Evolutionary conservation across 2,113 vertebrate genomes (phyloP).

Genomic region (Halichoerus grypus): DNA sequence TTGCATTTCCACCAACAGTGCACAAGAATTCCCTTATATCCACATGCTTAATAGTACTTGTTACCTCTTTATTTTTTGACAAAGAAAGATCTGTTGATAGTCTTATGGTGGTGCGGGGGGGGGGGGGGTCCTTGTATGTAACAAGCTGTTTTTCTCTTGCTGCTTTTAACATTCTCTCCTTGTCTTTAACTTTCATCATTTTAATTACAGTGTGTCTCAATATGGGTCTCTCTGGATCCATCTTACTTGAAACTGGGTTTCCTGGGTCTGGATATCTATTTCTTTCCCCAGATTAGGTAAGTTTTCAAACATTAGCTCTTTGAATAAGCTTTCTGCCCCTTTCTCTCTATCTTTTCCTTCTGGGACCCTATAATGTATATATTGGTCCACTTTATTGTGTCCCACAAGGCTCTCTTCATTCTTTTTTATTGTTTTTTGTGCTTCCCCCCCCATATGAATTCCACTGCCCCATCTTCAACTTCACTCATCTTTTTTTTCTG

Average conservation of each 20-base stretch:
- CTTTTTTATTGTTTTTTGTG: neutral
- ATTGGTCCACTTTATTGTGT: neutral
- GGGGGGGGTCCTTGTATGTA: neutral
- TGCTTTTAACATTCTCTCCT: neutral
- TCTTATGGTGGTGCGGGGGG: neutral
- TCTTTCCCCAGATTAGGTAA: neutral
- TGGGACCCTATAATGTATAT: too few relatives aligned
- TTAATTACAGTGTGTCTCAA: neutral
- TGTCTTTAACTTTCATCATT: neutral
- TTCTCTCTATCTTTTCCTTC: neutral
- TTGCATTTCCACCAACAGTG: neutral
- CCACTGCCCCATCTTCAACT: neutral
- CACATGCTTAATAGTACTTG: neutral
- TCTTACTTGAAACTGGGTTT: neutral
- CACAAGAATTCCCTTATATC: neutral
- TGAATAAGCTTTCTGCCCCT: neutral
- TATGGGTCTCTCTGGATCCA: neutral
- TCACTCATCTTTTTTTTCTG: neutral
- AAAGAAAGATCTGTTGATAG: neutral
- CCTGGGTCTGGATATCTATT: neutral
- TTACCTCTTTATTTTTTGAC: neutral
- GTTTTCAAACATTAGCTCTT: neutral
- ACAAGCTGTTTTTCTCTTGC: neutral
- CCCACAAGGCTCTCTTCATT: neutral
- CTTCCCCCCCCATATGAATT: neutral